These are phyloP conservation scores for Tor tambroides DNA, from an alignment of 2,113 vertebrate genomes.

Conservation along the genomic window DNA sequence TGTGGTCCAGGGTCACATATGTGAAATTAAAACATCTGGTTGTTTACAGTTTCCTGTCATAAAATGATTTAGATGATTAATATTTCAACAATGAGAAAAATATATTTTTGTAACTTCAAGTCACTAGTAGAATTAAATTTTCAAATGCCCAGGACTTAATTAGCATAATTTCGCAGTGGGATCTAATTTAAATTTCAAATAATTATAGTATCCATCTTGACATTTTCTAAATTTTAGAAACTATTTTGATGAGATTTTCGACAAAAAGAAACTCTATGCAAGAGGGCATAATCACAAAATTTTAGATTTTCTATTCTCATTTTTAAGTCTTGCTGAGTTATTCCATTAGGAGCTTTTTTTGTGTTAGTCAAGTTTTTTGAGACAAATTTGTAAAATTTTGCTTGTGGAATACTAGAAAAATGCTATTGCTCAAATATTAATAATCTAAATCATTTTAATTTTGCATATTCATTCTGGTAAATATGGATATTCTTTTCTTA, in stretches of 20 bases:
- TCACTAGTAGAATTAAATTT: too few relatives aligned
- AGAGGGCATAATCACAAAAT: not conserved
- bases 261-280: too few relatives aligned
- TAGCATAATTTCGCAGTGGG: not conserved
- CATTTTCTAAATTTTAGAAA: not conserved
- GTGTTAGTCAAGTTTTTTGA: too few relatives aligned
- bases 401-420: not conserved
- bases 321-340: not conserved
- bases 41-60: not conserved
- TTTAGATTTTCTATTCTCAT: too few relatives aligned
- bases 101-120: not conserved
- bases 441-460: too few relatives aligned
- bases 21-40: not conserved
- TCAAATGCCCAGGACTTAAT: not conserved
- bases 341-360: too few relatives aligned
- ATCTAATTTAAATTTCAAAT: not conserved
- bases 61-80: not conserved
- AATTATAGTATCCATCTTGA: not conserved
- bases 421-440: too few relatives aligned
- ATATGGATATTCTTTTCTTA: too few relatives aligned
- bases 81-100: not conserved
- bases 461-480: too few relatives aligned
- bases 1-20: too few relatives aligned
- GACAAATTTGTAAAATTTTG: not conserved
- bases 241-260: not conserved